Percentiles rank a stretch among this genome's conserved stretches.
phyloP scores from a whole-genome alignment of 2,113 vertebrate species.

The Gymnogyps californianus region DNA sequence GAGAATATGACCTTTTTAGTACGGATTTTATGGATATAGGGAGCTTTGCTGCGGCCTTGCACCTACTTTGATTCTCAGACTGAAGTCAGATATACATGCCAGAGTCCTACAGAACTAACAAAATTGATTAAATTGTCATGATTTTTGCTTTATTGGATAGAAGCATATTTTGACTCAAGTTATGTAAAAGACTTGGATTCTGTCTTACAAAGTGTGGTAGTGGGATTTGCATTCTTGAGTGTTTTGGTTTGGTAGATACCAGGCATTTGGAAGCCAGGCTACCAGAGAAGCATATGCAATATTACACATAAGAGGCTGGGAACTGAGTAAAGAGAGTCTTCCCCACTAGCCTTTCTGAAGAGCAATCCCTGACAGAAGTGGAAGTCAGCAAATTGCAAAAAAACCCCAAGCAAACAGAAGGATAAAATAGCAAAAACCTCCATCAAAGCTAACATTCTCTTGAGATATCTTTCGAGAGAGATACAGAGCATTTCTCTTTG shows the following conservation, averaged over 20 bases:
- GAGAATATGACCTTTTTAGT: not conserved
- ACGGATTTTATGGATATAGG: not conserved
- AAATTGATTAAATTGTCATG: not conserved
- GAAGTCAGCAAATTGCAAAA: not conserved
- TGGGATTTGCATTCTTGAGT: not conserved
- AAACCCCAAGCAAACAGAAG: not conserved
- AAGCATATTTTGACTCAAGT: not conserved
- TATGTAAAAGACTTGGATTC: not conserved
- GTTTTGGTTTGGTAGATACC: not conserved
- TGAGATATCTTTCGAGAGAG: not conserved
- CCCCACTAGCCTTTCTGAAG: not conserved
- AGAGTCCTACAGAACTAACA: not conserved
- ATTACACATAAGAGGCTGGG: not conserved
- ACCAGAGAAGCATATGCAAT: not conserved
- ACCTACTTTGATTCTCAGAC: not conserved
- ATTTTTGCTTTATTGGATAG: not conserved
- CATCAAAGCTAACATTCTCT: not conserved
- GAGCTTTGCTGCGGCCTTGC: accelerated
- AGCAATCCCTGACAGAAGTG: not conserved
- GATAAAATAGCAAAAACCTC: not conserved
- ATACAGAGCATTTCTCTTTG: not conserved
- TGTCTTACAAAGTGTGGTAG: not conserved
- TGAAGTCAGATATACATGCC: not conserved
- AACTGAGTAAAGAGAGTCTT: not conserved
- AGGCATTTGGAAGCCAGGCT: not conserved